Base-by-base conservation (phyloP, 1,140 invertebrate species). In the Steinernema feltiae region DNA sequence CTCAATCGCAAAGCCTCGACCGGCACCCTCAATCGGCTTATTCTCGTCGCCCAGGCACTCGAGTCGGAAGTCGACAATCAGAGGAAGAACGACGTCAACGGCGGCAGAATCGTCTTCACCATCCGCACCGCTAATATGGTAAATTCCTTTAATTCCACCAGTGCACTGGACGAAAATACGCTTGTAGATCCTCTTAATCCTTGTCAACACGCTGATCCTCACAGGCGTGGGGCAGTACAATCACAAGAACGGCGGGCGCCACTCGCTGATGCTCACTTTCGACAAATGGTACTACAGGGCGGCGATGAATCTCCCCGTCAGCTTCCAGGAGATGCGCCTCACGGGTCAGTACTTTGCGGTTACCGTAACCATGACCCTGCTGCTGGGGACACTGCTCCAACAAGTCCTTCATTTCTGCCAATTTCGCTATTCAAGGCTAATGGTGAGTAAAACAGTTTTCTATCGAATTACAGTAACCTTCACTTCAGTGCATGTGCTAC, bases 401-500 rank as follows among this genome's bases (percentile, higher is more conserved):
- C 79, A 80, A 70, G 71, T 80, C 18, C 53, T 80, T n/a, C 78
- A 79, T 32, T 46, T 80, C 21, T 80, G 77, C 71, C 24, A 76
- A 30, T 74, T 77, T 15, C 73, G 46, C 24, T 72, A 69, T 32
- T 76, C 78, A 1, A 70, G 78, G 70, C 41, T 79, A 21, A 79
- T 74, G 79, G 79, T 80, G 71, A 75, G 73, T 24, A 30, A 71
- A 21, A 30, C 48, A 15, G 17, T 21, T 31, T 74, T 32, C 71
- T 35, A 71, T n/a, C n/a, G n/a, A n/a, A n/a, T n/a, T n/a, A n/a
- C n/a, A n/a, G n/a, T n/a, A n/a, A n/a, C n/a, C n/a, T n/a, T n/a
- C n/a, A n/a, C n/a, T 86, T 76, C 78, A 84, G 83, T 83, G 82
- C 53, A 81, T 84, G 81, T 83, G 76, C 71, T 84, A 86, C 35